Percentiles rank a stretch among this genome's conserved stretches.
Conservation (phyloP, 1,140 invertebrate species). For the Drosophila biarmipes region DNA sequence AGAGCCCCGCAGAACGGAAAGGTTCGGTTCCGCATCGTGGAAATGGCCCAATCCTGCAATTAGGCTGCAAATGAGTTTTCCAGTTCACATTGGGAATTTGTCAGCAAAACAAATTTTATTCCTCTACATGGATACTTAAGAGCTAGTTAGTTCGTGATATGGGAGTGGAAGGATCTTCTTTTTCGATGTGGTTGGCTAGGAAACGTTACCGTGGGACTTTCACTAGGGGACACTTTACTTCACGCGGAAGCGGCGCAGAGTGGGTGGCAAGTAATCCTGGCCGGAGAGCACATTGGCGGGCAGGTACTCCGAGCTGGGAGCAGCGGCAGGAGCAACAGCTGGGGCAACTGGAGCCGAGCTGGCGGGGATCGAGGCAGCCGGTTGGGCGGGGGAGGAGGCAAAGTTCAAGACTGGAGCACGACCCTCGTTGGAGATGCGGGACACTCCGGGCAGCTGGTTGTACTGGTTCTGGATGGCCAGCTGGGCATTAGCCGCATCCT, state of each 20-base stretch:
- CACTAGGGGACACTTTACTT: slow-evolving; percentile 41
- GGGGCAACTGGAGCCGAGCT: neutral
- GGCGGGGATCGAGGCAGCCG: neutral
- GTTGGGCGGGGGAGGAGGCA: slow-evolving; percentile 43
- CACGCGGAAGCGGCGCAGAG: slow-evolving; percentile 68
- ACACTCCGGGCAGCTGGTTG: slow-evolving; percentile 65
- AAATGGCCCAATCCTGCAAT: slow-evolving; percentile 48
- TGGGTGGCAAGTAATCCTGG: slow-evolving; percentile 71
- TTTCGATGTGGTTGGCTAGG: slow-evolving; percentile 52
- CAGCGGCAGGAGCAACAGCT: neutral
- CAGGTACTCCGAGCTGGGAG: slow-evolving; percentile 54
- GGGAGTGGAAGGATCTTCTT: slow-evolving; percentile 14
- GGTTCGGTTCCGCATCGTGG: slow-evolving; percentile 1
- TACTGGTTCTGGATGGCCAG: slow-evolving; percentile 74
- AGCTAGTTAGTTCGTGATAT: slow-evolving; percentile 47
- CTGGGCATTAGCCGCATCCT: slow-evolving; percentile 73
- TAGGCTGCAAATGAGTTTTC: slow-evolving; percentile 47
- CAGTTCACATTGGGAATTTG: slow-evolving; percentile 39
- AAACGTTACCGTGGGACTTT: slow-evolving; percentile 54
- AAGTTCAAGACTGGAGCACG: slow-evolving; percentile 74
- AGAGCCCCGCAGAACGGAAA: slow-evolving; percentile 41
- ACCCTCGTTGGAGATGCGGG: slow-evolving; percentile 70
- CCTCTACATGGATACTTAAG: slow-evolving; percentile 53
- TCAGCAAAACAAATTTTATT: slow-evolving; percentile 67
- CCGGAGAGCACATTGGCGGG: slow-evolving; percentile 56